phyloP scores from a whole-genome alignment of 1,140 invertebrate genomes.

The Metaphire vulgaris region DNA sequence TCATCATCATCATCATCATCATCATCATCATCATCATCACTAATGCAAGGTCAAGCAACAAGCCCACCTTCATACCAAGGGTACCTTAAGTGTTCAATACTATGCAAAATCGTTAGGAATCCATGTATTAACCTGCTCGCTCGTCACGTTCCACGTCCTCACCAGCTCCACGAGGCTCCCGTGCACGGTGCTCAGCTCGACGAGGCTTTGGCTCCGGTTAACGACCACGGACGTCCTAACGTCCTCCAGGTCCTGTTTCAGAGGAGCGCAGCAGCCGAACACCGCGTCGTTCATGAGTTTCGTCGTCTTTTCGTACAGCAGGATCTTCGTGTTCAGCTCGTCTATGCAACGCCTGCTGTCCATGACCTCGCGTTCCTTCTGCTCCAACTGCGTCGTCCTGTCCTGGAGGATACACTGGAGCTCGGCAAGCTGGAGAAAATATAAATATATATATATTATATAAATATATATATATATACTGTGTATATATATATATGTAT shows the following conservation, averaged over 20 bases:
- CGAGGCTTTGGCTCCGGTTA: neutral
- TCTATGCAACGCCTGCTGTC: constrained; percentile 19
- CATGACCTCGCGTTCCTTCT: constrained; percentile 29
- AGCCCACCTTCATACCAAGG: too few species aligned
- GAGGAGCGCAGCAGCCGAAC: neutral
- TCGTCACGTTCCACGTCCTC: neutral
- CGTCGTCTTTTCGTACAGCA: neutral
- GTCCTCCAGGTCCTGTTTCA: neutral
- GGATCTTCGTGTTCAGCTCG: constrained; percentile 19
- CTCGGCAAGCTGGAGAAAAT: constrained; percentile 31
- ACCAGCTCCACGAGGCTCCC: neutral
- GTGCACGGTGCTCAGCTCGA: neutral
- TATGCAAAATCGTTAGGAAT: too few species aligned
- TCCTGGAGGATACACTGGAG: constrained; percentile 43
- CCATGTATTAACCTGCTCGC: neutral
- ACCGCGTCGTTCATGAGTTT: neutral
- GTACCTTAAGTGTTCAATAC: too few species aligned
- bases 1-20: constrained; percentile 23
- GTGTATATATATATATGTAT: too few species aligned
- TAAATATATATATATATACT: too few species aligned
- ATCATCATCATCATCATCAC: constrained; percentile 19
- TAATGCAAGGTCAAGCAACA: too few species aligned
- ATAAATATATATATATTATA: too few species aligned
- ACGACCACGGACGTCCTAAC: neutral
- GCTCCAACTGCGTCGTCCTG: constrained; percentile 36